Evolutionary conservation across 1,140 invertebrate species (phyloP).

Genomic region (Brachionus plicatilis): DNA sequence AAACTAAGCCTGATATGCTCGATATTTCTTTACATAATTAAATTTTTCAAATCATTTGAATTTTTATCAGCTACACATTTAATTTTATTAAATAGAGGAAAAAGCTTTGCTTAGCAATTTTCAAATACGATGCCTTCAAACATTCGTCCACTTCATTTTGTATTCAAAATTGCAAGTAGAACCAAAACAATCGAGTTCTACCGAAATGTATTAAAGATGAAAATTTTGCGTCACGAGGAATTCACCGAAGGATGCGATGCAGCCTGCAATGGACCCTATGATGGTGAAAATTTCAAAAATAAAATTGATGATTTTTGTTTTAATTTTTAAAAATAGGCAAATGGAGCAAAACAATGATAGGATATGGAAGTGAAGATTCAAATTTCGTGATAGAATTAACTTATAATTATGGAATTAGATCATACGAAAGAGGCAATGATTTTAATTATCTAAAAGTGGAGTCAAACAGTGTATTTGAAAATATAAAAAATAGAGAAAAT

Average conservation of each 20-base stretch:
- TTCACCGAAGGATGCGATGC: slow-evolving; percentile 91
- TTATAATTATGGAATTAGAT: slow-evolving; percentile 87
- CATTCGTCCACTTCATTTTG: slow-evolving; percentile 77
- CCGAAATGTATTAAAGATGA: slow-evolving; percentile 82
- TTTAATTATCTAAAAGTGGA: slow-evolving; percentile 73
- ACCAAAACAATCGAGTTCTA: slow-evolving; percentile 78
- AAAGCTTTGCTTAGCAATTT: neutral
- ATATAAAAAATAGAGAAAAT: slow-evolving; percentile 61
- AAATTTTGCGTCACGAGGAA: slow-evolving; percentile 87
- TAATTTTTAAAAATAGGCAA: slow-evolving; percentile 61
- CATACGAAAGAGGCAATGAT: slow-evolving; percentile 81
- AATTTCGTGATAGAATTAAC: slow-evolving; percentile 95
- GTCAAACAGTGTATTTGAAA: slow-evolving; percentile 68
- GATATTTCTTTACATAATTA: neutral
- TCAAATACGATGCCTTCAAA: neutral
- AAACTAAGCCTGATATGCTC: neutral
- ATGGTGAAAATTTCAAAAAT: slow-evolving; percentile 41
- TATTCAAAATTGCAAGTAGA: slow-evolving; percentile 86
- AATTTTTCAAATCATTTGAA: neutral
- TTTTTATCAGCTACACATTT: neutral
- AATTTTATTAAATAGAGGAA: neutral
- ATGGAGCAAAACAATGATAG: slow-evolving; percentile 99
- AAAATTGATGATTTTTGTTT: slow-evolving; percentile 69
- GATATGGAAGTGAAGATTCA: slow-evolving; percentile 86
- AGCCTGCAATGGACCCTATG: slow-evolving; percentile 82